phyloP scores from a whole-genome alignment of 2,113 vertebrate genomes.

The Sterna hirundo region DNA sequence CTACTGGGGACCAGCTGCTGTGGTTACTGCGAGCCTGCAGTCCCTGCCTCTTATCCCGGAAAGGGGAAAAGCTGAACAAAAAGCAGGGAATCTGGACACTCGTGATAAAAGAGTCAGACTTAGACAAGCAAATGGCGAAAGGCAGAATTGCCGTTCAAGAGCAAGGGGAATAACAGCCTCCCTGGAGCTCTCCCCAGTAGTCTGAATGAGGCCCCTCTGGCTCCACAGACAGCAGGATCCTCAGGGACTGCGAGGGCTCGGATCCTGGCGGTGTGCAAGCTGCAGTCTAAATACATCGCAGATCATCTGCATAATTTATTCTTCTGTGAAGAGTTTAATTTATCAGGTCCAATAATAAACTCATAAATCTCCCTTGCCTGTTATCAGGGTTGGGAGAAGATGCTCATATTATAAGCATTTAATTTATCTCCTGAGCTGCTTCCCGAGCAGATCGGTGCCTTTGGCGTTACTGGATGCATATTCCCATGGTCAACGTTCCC shows the following conservation, averaged over 20 bases:
- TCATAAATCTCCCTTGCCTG: conserved; percentile 3
- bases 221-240: neutral
- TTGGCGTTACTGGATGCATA: neutral
- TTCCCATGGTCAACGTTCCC: rapidly evolving
- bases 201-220: neutral
- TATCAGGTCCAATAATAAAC: conserved; percentile 47
- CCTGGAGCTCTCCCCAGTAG: neutral
- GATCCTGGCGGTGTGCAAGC: neutral
- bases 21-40: neutral
- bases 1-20: neutral
- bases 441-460: neutral
- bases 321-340: conserved; percentile 36
- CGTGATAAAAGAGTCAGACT: neutral
- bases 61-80: neutral
- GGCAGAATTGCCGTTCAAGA: neutral
- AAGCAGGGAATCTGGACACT: neutral
- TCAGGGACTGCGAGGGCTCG: neutral
- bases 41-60: neutral
- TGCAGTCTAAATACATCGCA: neutral
- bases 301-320: conserved; percentile 55
- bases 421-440: neutral
- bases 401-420: neutral
- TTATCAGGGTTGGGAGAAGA: neutral
- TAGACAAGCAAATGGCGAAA: neutral
- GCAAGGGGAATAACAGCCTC: neutral